Evolutionary conservation across 2,888 invertebrate species (phyloP).

Genomic region (Parnassius mnemosyne): DNA sequence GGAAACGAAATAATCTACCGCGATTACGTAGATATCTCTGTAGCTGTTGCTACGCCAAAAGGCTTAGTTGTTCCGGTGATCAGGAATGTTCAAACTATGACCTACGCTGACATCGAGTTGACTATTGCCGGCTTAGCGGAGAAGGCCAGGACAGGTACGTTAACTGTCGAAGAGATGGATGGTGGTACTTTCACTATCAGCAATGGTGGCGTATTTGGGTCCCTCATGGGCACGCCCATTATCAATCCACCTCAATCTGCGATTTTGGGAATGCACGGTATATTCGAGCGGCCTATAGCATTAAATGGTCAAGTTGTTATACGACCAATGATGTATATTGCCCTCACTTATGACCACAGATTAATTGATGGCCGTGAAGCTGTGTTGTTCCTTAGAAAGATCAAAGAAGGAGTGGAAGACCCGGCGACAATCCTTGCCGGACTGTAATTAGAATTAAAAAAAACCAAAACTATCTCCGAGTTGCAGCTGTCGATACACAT

Average conservation of each 20-base stretch:
- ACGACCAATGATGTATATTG: slow-evolving; percentile 99
- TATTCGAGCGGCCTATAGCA: slow-evolving; percentile 96
- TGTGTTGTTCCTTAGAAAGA: slow-evolving; percentile 96
- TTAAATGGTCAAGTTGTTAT: slow-evolving; percentile 98
- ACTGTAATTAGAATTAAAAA: slow-evolving; percentile 81
- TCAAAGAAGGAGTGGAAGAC: slow-evolving; percentile 98
- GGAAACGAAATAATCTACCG: slow-evolving; percentile 90
- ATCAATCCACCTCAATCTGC: slow-evolving; percentile 99
- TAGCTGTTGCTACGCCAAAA: slow-evolving; percentile 99
- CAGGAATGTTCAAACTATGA: slow-evolving; percentile 96
- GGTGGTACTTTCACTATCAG: slow-evolving; percentile 99
- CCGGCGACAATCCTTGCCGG: slow-evolving; percentile 96
- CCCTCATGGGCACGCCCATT: slow-evolving; percentile 98
- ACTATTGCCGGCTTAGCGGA: slow-evolving; percentile 93
- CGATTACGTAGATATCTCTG: slow-evolving; percentile 98
- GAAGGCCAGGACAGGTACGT: slow-evolving; percentile 91
- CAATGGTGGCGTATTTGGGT: slow-evolving; percentile 99
- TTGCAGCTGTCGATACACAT: slow-evolving; percentile 2
- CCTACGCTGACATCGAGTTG: slow-evolving; percentile 97
- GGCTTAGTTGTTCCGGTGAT: slow-evolving; percentile 98
- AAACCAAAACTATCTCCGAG: slow-evolving; percentile 23
- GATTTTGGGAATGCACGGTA: slow-evolving; percentile 99
- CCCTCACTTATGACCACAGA: slow-evolving; percentile 99
- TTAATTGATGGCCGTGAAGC: slow-evolving; percentile 99
- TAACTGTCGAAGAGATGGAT: slow-evolving; percentile 99